Percentiles rank a stretch among this genome's conserved stretches.
Conservation (phyloP, 2,888 invertebrate genomes). For the Lithophane ornitopus region DNA sequence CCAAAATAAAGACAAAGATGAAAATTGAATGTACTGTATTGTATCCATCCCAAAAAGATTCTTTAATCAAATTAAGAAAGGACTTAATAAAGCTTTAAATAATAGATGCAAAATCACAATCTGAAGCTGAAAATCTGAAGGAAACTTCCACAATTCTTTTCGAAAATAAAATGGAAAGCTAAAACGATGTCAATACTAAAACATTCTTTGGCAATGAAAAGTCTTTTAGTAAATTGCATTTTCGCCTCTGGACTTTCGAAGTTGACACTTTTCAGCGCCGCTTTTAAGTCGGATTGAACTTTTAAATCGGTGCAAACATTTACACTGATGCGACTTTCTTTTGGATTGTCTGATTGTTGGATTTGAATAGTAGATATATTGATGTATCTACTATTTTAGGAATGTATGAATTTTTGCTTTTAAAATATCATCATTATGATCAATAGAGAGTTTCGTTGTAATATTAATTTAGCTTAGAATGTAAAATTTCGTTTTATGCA, state of each 20-base stretch:
- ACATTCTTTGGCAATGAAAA: constrained; percentile 60
- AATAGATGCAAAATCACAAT: neutral
- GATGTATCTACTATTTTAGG: neutral
- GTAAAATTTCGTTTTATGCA: neutral
- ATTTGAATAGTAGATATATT: constrained; percentile 31
- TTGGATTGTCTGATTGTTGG: constrained; percentile 26
- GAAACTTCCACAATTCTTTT: constrained; percentile 21
- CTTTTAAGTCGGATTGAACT: constrained; percentile 64
- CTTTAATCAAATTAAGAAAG: neutral
- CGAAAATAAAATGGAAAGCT: constrained; percentile 55
- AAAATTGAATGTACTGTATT: neutral
- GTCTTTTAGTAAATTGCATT: constrained; percentile 72
- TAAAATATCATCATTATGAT: neutral
- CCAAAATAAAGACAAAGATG: neutral
- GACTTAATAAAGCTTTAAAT: neutral
- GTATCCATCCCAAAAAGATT: neutral
- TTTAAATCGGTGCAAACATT: constrained; percentile 54
- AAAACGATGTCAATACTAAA: constrained; percentile 50
- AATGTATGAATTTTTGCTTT: neutral
- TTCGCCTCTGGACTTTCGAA: constrained; percentile 59
- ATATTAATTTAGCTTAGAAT: neutral
- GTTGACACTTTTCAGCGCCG: constrained; percentile 59
- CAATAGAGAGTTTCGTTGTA: neutral
- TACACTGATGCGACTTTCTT: constrained; percentile 34
- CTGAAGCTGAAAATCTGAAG: neutral